Base-by-base conservation (phyloP, 2,113 vertebrate genomes). In the Blennius ocellaris region DNA sequence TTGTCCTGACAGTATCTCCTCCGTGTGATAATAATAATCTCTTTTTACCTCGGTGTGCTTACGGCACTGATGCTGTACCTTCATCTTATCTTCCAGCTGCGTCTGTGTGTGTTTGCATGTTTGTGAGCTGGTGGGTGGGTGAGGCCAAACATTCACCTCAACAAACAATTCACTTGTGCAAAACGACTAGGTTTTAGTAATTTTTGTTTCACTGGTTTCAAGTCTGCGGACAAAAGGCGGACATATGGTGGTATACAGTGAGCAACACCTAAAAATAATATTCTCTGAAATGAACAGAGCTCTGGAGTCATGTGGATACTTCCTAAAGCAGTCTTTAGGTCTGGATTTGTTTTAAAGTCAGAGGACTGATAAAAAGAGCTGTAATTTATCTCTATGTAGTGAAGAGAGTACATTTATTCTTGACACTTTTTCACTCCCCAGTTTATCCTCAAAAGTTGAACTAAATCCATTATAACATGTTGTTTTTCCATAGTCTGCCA, bases 21-120 rank as follows among this genome's bases (percentile, higher is more conserved):
- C 10, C 72, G 50, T 71, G 43, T 81, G 79, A 83, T 82, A 78
- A 77, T 79, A 39, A 81, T 43, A 65, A 88, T 85, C 85, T 84
- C 47, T 21, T 53, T 78, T 80, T 51, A 72, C 43, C 57, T 61
- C 59, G 5, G 17, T 62, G 57, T 58, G 61, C 54, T 79, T 68
- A 72, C 76, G 68, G 69, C 71, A 82, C 47, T 81, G 73, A 83
- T 67, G 80, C 67, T 70, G 38, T 17, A 66, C 65, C 73, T 80
- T 80, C 79, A 92, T 90, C 91, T 92, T 87, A 88, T 91, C 87
- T 88, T 68, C 61, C 86, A 88, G 78, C 66, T 81, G 78, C 64
- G 55, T 63, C 45, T 68, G 45, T 43, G 38, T 57, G 47, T 45
- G 16, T 53, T 39, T 67, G 47, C 15, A 21, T 61, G 30, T 49